Evolutionary conservation across 2,888 invertebrate genomes (phyloP), one percentile per base, ranked within the genome.

Genomic region (Habroteleia sp.): DNA sequence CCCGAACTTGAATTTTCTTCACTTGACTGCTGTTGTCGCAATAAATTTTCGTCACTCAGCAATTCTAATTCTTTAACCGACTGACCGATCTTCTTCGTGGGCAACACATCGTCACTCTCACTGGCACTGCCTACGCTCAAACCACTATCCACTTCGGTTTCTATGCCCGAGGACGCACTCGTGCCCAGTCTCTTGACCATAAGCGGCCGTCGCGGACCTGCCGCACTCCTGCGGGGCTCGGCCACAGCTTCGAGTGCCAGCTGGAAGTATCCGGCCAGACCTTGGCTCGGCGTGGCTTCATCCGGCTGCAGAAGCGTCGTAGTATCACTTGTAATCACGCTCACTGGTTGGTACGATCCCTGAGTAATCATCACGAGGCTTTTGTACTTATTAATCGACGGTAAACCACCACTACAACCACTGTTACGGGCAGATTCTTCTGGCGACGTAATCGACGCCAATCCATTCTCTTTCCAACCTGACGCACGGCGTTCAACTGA

Each of bases 311-410:
- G 91, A 82, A 94, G 90, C 85, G 92, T 93, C 85, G 94, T 94
- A 84, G 94, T 94, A 87, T 94, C 93, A 83, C 92, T 92, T 85
- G 94, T 93, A 88, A 94, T 92, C 81, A 94, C 93, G 89, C 93
- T 94, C 84, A 94, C 94, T 88, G 91, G 91, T 77, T 90, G 90
- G 80, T 89, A 89, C 87, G 91, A 81, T 65, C 88, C 87, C 90
- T 94, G 95, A 85, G 95, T 95, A 90, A 96, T 96, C 95, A 95
- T 95, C 89, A 96, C 94, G 91, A 95, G 93, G 91, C 95, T 95
- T 85, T 94, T 94, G 89, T 95, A 96, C 88, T 94, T 94, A 78
- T 87, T 85, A 62, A 75, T 84, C 10, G 33, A 20, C 41, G 62
- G 25, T 25, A 31, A 41, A 5, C 13, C 37, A 14, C 25, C n/a